These are phyloP conservation scores for Xyrauchen texanus DNA, from an alignment of 2,113 vertebrate genomes.

Conservation along the genomic window DNA sequence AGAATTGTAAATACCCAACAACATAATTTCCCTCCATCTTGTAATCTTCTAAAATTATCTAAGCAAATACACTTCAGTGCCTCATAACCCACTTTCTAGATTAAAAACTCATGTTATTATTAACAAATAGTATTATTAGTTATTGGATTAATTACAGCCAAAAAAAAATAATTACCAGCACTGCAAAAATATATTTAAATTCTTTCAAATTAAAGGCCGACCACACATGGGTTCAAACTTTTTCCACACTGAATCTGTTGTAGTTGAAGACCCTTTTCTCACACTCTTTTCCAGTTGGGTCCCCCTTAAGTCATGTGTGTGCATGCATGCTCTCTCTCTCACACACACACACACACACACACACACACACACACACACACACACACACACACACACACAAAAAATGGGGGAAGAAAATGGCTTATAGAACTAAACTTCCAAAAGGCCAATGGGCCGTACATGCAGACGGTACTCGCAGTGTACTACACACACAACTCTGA, in stretches of 20 bases:
- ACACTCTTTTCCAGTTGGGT: constrained; percentile 17
- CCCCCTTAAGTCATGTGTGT: constrained; percentile 1
- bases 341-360: not conserved
- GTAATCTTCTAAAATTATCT: no score
- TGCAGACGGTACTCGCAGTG: not conserved
- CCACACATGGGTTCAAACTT: not conserved
- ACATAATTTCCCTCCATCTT: no score
- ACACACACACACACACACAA: not conserved
- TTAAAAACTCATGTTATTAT: no score
- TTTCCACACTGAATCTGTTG: not conserved
- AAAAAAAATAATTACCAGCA: not conserved
- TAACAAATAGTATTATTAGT: no score
- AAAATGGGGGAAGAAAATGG: not conserved
- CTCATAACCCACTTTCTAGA: no score
- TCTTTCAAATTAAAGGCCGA: not conserved
- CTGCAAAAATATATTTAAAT: not conserved
- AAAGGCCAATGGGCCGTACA: not conserved
- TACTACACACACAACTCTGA: not conserved
- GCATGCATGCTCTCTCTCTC: no score
- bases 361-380: not conserved
- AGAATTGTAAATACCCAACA: no score
- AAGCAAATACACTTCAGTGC: no score
- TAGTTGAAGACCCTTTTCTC: constrained; percentile 6
- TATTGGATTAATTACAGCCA: no score
- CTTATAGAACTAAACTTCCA: not conserved